Evolutionary conservation across 1,140 invertebrate genomes (phyloP).

Genomic region (Drosophila sechellia): DNA sequence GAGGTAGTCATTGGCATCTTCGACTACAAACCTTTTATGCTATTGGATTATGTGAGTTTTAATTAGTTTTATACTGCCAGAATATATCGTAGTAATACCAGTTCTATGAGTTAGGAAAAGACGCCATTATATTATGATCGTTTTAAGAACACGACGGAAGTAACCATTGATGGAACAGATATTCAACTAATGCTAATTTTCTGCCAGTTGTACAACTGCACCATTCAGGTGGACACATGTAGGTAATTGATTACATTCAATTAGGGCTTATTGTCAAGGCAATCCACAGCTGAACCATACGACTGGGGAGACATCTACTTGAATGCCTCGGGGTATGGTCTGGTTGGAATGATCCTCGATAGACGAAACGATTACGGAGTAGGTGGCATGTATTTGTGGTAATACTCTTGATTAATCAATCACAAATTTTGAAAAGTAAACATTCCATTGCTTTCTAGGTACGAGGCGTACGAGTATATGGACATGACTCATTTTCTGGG

Average conservation of each 20-base stretch:
- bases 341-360: conserved; percentile 63
- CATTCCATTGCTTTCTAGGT: conserved; percentile 8
- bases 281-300: conserved; percentile 37
- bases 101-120: conserved; percentile 18
- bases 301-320: conserved; percentile 68
- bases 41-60: conserved; percentile 56
- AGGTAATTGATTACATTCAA: conserved; percentile 3
- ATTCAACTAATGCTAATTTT: conserved; percentile 56
- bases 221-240: conserved; percentile 66
- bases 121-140: conserved; percentile 45
- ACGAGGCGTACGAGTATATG: conserved; percentile 54
- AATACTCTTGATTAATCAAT: not conserved
- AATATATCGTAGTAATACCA: not conserved
- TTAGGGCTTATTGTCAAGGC: not conserved
- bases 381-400: conserved; percentile 63
- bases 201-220: conserved; percentile 70
- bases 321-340: conserved; percentile 60
- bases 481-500: conserved; percentile 71
- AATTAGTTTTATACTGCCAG: not conserved
- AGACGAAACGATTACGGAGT: conserved; percentile 56
- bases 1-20: conserved; percentile 68
- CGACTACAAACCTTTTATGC: conserved; percentile 74
- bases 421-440: too few relatives aligned
- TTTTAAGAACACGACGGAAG: conserved; percentile 10
- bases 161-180: conserved; percentile 68